Conservation (phyloP, 2,888 invertebrate species). For the Ophioninae sp. region DNA sequence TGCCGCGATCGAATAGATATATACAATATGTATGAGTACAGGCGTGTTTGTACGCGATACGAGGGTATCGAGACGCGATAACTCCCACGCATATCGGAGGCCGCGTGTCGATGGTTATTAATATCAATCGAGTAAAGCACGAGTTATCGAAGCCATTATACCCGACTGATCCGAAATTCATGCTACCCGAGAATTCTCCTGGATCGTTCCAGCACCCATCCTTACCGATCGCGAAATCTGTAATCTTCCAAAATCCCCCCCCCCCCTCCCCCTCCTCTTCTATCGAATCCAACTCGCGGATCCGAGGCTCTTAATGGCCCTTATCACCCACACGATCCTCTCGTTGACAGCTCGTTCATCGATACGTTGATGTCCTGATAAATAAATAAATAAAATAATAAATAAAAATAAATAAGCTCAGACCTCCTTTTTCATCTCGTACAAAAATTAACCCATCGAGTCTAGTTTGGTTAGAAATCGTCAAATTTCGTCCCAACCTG, state of each 20-base stretch:
- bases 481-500: background rate
- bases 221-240: background rate
- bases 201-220: conserved; percentile 30
- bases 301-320: conserved; percentile 61
- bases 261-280: background rate
- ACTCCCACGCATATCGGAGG: background rate
- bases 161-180: conserved; percentile 60
- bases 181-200: conserved; percentile 59
- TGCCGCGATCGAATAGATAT: conserved; percentile 42
- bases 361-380: conserved; percentile 59
- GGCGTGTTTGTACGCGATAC: conserved; percentile 3
- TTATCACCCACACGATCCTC: conserved; percentile 9
- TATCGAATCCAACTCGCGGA: conserved; percentile 41
- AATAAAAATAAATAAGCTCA: conserved; percentile 62
- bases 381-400: conserved; percentile 64
- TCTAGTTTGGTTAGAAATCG: conserved; percentile 42
- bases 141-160: conserved; percentile 62
- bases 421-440: conserved; percentile 10
- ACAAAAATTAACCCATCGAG: conserved; percentile 14
- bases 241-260: background rate
- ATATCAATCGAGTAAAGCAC: conserved; percentile 61
- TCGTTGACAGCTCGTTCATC: conserved; percentile 18
- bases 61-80: conserved; percentile 28
- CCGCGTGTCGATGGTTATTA: conserved; percentile 57
- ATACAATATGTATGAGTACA: conserved; percentile 20